Evolutionary conservation across 2,797 vertebrate genomes (phyloP).

Genomic region (Cryptoblepharus egeriae): DNA sequence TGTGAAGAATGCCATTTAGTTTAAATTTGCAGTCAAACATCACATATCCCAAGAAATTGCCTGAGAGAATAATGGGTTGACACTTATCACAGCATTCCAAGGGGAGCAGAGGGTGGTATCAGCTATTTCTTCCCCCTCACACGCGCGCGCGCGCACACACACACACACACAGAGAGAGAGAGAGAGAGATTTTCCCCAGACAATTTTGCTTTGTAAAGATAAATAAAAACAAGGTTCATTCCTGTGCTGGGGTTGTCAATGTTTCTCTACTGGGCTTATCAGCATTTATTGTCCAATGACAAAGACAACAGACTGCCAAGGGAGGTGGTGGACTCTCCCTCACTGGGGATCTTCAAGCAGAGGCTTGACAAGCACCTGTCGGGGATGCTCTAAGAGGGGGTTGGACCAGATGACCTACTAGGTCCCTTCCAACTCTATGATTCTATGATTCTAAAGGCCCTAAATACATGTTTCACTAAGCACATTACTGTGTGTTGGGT

Average conservation of each 20-base stretch:
- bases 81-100: slow-evolving; percentile 64
- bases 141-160: too few relatives aligned
- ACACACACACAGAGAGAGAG: too few relatives aligned
- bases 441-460: too few relatives aligned
- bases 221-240: slow-evolving; percentile 75
- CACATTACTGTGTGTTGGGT: too few relatives aligned
- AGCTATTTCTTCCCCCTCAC: slow-evolving; percentile 44
- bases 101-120: slow-evolving; percentile 66
- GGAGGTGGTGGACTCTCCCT: too few relatives aligned
- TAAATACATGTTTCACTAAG: neutral
- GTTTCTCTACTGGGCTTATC: slow-evolving; percentile 40
- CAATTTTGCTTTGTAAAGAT: slow-evolving; percentile 73
- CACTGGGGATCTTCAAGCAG: too few relatives aligned
- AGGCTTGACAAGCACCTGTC: too few relatives aligned
- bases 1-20: slow-evolving; percentile 70
- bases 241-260: slow-evolving; percentile 61
- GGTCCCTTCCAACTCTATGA: too few relatives aligned
- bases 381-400: too few relatives aligned
- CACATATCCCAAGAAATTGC: slow-evolving; percentile 67
- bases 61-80: slow-evolving; percentile 66
- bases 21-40: slow-evolving; percentile 74
- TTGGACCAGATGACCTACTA: too few relatives aligned
- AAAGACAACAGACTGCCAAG: too few relatives aligned
- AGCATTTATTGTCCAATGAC: slow-evolving; percentile 53
- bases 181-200: slow-evolving; percentile 59